Evolutionary conservation across 2,888 invertebrate genomes (phyloP), one percentile per base, ranked within the genome.

Genomic region (Mesorhabditis spiculigera): DNA sequence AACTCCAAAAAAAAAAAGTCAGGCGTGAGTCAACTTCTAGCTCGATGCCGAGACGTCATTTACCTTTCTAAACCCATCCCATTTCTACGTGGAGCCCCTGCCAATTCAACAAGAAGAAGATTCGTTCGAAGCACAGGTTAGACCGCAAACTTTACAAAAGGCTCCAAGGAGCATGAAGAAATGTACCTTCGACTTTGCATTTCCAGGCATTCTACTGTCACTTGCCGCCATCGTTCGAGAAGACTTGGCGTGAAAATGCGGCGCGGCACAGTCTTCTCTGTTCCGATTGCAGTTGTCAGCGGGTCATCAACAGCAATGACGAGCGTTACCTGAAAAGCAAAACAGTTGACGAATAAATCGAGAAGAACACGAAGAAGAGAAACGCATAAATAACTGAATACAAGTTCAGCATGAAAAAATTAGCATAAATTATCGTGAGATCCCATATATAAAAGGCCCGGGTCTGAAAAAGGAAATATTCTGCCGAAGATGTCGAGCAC

Each of bases 11-110:
- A 13, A 50, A 50, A 10, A 50, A 50, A 10, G 3, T 50, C 58
- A 50, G 28, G 28, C 28, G 28, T 28, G 28, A 28, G 28, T 50
- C 58, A 10, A 50, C 8, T 50, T 50, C n/a, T n/a, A 50, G 58
- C n/a, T 50, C 10, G 58, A 50, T n/a, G n/a, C 8, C 58, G 58
- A 50, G 58, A 13, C 10, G 10, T 50, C 58, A 50, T 50, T 50
- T 50, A 13, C 58, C 8, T 50, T 50, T n/a, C 8, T 50, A 13
- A 13, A 10, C n/a, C n/a, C 58, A 50, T 13, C 8, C 8, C 10
- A 50, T 50, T 50, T 50, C 58, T 50, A 50, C 58, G 58, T 50
- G 58, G 58, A 50, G n/a, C 58, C 58, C 10, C 58, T 50, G 8
- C 58, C 58, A 2, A 50, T 50, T 50, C 10, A 50, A 50, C 58